Base-by-base conservation (phyloP, 2,888 invertebrate species). In the Chironomus tentans region DNA sequence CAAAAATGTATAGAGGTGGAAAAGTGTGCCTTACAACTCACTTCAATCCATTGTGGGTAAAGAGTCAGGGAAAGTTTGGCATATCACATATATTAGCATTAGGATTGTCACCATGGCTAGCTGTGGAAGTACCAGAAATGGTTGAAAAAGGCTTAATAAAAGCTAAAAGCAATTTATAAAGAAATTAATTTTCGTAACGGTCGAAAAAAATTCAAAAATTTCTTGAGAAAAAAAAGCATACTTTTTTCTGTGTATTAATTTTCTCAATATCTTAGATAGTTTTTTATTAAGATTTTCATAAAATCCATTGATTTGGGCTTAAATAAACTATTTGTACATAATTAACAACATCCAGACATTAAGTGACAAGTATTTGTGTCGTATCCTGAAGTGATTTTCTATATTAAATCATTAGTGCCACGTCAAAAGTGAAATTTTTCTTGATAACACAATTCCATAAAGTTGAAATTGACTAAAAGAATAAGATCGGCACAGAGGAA, bases 11-110 rank as follows among this genome's bases (percentile, higher is more conserved):
- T 83, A 87, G 98, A 78, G 99, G 99, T 4, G 99, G 99, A 10
- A 98, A 98, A 85, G 98, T 99, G 77, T 99, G 99, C 81, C 85
- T 99, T 61, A 98, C 98, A 0, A 99, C 99, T 83, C 99, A 99
- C 83, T 99, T 99, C 83, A 98, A 99, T 82, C 99, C 99, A 0
- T 84, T 99, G 1, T 99, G 99, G 99, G 97, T 97, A 0, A 88
- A 96, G 79, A 98, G 98, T 85, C 96, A 96, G 3, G 98, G 98
- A 0, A 94, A 92, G 82, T 99, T 99, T 86, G 99, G 99, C 2
- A 97, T 99, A 65, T 97, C 97, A 0, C 99, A 99, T 85, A 98
- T 98, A 1, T 97, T 99, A 94, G 97, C 98, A 0, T 86, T 99
- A 70, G 99, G 99, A 80, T 87, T 99, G 46, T 98, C 98, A 10